These are phyloP conservation scores for Microchirus variegatus DNA, from an alignment of 2,797 vertebrate genomes.

Conservation along the genomic window DNA sequence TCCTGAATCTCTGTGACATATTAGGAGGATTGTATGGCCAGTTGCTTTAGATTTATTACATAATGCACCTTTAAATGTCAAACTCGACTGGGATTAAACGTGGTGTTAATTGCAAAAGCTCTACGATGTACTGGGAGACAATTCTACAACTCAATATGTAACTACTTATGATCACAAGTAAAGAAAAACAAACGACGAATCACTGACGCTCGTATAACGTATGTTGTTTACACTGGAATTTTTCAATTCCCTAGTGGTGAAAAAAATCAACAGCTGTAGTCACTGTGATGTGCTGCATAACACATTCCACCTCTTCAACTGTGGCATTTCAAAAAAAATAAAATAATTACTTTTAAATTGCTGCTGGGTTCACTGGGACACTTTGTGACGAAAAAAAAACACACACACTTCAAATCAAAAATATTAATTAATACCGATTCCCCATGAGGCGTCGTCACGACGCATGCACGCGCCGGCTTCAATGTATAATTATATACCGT, in stretches of 20 bases:
- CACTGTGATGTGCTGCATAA: slow-evolving; percentile 7
- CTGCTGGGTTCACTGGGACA: slow-evolving; percentile 38
- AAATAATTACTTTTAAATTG: slow-evolving; percentile 34
- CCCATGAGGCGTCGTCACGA: slow-evolving; percentile 1
- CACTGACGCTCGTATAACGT: too few species aligned
- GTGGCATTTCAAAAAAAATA: slow-evolving; percentile 46
- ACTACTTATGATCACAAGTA: too few species aligned
- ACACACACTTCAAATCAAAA: slow-evolving; percentile 21
- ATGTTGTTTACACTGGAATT: too few species aligned
- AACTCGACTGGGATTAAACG: too few species aligned
- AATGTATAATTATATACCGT: not conserved
- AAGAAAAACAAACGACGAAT: too few species aligned
- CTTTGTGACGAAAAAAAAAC: not conserved
- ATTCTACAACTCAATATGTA: too few species aligned
- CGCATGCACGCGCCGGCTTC: not conserved
- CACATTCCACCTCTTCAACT: slow-evolving; percentile 30
- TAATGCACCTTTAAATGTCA: too few species aligned
- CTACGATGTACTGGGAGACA: too few species aligned
- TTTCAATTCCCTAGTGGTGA: not conserved
- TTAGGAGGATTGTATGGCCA: too few species aligned
- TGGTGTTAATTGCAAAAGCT: too few species aligned
- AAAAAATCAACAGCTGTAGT: not conserved
- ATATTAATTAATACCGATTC: slow-evolving; percentile 19
- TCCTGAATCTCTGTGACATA: too few species aligned
- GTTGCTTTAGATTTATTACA: too few species aligned